phyloP scores from a whole-genome alignment of 2,797 vertebrate genomes.

The Crenichthys baileyi region DNA sequence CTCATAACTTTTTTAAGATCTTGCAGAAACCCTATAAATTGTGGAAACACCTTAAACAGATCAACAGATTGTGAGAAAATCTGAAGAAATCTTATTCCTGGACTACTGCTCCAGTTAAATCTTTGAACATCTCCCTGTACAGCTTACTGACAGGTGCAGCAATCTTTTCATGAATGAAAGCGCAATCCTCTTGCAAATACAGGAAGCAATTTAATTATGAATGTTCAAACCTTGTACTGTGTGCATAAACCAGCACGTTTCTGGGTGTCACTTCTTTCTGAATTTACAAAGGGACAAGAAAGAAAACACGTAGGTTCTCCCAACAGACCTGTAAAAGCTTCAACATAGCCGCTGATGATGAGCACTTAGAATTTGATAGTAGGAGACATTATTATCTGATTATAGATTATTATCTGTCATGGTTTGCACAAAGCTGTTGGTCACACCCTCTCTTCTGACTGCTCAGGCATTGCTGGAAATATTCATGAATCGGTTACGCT shows the following conservation, averaged over 20 bases:
- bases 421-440: slow-evolving; percentile 48
- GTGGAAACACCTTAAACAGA: not conserved
- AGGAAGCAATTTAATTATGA: slow-evolving; percentile 2
- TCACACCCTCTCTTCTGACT: slow-evolving; percentile 40
- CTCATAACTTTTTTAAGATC: not conserved
- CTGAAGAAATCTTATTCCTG: not conserved
- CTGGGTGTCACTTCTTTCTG: not conserved
- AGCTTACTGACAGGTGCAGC: slow-evolving; percentile 39
- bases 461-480: slow-evolving; percentile 64
- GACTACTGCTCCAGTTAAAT: not conserved
- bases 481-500: slow-evolving; percentile 79
- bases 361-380: slow-evolving; percentile 22
- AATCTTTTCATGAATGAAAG: slow-evolving; percentile 51
- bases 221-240: not conserved
- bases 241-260: slow-evolving; percentile 5
- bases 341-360: slow-evolving; percentile 8
- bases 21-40: not conserved
- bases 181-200: slow-evolving; percentile 12
- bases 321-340: slow-evolving; percentile 9
- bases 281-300: not conserved
- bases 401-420: slow-evolving; percentile 66
- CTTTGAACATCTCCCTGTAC: slow-evolving; percentile 14
- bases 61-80: not conserved
- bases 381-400: slow-evolving; percentile 49
- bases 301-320: slow-evolving; percentile 12